Base-by-base conservation (phyloP, 2,113 vertebrate species). In the Tricholaema leucomelas region DNA sequence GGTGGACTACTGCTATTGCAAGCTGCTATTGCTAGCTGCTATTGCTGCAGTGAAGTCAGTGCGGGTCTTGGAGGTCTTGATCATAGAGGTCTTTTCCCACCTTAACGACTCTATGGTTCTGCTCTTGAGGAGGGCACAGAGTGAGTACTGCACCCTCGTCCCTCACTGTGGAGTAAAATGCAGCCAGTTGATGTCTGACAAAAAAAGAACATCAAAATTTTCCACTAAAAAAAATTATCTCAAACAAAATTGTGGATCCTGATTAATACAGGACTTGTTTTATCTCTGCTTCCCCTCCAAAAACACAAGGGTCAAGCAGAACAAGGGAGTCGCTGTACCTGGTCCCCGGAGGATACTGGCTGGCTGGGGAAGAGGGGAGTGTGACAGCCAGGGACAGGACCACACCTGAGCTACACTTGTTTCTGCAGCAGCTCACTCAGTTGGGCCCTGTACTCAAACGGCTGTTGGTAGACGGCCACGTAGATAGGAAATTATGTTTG, bases 401-500 rank as follows among this genome's bases (percentile, higher is more conserved):
- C 33, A 16, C 5, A 3, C 5, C 54, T 11, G 35, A 78, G 21
- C 30, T 70, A 11, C 17, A 1, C 8, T 25, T 21, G 12, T 54
- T 78, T 70, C 66, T 73, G 18, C 24, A n/a, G 58, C 70, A 78
- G 73, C 10, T 15, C 14, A 18, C 35, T 70, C 31, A 54, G 67
- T 40, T 1, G 14, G 30, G 40, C 9, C 21, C 44, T 35, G 25
- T 27, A 4, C 60, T 55, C 64, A 66, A 35, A 73, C 0, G 87
- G 36, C 54, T 72, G 35, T 8, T 0, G 1, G 21, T 23, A 40
- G 14, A 36, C 4, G 4, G 55, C 52, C 28, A 8, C 3, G 13
- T 18, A 38, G 20, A 23, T 42, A 54, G 60, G 69, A 74, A 75
- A 63, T 12, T 17, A 42, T 25, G 19, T 50, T 15, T 48, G 15